Evolutionary conservation across 2,888 invertebrate genomes (phyloP).

Genomic region (Junonia oenone): DNA sequence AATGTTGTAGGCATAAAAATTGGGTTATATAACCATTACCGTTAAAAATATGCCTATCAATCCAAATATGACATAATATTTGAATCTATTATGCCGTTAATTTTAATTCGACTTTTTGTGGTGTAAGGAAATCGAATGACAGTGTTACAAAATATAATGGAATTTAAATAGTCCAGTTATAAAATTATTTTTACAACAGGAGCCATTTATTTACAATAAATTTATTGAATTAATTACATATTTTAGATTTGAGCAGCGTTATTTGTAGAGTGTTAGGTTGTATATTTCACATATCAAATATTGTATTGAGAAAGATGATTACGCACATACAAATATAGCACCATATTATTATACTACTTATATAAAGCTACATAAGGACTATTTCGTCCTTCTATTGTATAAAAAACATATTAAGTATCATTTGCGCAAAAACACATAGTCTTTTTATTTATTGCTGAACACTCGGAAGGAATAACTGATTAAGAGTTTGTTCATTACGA

Average conservation of each 20-base stretch:
- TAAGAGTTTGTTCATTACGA: not conserved
- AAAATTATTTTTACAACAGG: too few relatives aligned
- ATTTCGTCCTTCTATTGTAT: not conserved
- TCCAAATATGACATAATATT: too few relatives aligned
- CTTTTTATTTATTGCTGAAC: not conserved
- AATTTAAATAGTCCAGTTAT: too few relatives aligned
- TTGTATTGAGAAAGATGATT: not conserved
- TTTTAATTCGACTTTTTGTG: too few relatives aligned
- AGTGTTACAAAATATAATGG: too few relatives aligned
- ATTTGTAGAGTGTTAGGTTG: not conserved
- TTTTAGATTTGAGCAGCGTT: not conserved
- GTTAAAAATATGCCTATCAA: too few relatives aligned
- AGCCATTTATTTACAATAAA: too few relatives aligned
- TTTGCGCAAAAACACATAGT: not conserved
- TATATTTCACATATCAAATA: not conserved
- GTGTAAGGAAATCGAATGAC: too few relatives aligned
- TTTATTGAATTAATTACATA: too few relatives aligned
- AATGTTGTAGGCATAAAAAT: too few relatives aligned
- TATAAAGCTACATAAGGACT: not conserved
- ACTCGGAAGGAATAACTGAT: not conserved
- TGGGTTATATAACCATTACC: too few relatives aligned
- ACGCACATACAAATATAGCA: not conserved
- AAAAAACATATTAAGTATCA: not conserved
- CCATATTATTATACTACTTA: not conserved
- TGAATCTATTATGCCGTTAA: too few relatives aligned